A percentile compares a stretch with the other conserved stretches of the same genome.
Conservation (phyloP, 2,113 vertebrate species). For the Puntigrus tetrazona region DNA sequence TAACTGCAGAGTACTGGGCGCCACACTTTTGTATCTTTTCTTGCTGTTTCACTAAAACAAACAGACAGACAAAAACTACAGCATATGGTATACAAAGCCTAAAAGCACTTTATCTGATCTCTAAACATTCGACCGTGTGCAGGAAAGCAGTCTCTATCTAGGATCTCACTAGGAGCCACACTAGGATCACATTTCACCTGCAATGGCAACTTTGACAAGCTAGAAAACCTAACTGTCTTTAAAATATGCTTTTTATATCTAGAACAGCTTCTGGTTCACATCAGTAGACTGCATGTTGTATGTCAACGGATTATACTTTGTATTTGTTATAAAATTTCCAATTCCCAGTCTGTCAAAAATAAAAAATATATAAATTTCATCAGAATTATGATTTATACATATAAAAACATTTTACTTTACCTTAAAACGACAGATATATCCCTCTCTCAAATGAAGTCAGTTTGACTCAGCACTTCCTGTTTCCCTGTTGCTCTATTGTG, state of each 20-base stretch:
- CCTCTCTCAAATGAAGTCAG: constrained; percentile 50
- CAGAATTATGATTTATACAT: constrained; percentile 21
- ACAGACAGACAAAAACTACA: not conserved
- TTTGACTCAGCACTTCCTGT: constrained; percentile 71
- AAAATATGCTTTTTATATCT: not conserved
- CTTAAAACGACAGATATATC: constrained; percentile 46
- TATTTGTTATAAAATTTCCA: not conserved
- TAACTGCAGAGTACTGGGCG: not conserved
- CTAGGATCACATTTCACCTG: constrained; percentile 41
- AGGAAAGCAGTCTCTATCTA: not conserved
- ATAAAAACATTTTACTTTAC: constrained; percentile 49
- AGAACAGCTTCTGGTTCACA: not conserved
- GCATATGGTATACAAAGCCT: not conserved
- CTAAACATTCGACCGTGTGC: not conserved
- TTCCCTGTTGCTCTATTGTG: constrained; percentile 52
- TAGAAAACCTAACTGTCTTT: not conserved
- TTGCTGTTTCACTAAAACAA: not conserved
- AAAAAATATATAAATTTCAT: not conserved
- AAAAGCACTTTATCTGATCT: not conserved
- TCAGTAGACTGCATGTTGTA: not conserved
- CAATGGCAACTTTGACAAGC: not conserved
- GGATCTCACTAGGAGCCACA: not conserved
- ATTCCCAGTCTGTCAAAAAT: not conserved
- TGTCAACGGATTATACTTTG: not conserved
- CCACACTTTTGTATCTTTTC: not conserved